Evolutionary conservation across 1,140 invertebrate genomes (phyloP).

Genomic region (Panagrolaimus sp.): DNA sequence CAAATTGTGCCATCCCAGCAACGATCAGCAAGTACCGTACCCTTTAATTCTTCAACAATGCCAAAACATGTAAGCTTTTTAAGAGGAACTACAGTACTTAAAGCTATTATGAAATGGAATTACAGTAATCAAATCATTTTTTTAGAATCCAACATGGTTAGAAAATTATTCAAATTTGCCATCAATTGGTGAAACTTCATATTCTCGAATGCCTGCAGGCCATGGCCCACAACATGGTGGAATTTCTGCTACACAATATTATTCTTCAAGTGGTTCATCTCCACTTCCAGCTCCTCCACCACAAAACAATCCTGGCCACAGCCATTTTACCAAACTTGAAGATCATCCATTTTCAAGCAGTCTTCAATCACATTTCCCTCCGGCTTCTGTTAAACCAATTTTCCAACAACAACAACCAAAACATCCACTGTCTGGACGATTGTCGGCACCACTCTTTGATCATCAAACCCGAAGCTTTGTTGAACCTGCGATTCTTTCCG

Average conservation of each 20-base stretch:
- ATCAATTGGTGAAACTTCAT: not conserved
- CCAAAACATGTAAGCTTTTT: not conserved
- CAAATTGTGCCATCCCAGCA: slow-evolving; percentile 12
- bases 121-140: too few species aligned
- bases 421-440: slow-evolving; percentile 27
- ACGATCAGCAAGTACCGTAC: slow-evolving; percentile 22
- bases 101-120: too few species aligned
- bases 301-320: too few species aligned
- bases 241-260: too few species aligned
- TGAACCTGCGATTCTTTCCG: not conserved
- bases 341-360: not conserved
- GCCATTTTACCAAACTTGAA: too few species aligned
- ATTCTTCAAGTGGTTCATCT: not conserved
- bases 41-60: slow-evolving; percentile 10
- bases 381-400: not conserved
- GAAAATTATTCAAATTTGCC: slow-evolving; percentile 5
- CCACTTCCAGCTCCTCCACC: slow-evolving; percentile 18
- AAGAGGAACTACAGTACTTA: too few species aligned
- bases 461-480: slow-evolving; percentile 12
- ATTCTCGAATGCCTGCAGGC: too few species aligned
- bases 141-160: not conserved
- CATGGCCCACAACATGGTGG: not conserved
- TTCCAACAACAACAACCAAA: not conserved
- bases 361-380: slow-evolving; percentile 2
- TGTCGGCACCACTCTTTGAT: slow-evolving; percentile 42